Evolutionary conservation across 2,888 invertebrate species (phyloP).

Genomic region (Galerucella nymphaeae): DNA sequence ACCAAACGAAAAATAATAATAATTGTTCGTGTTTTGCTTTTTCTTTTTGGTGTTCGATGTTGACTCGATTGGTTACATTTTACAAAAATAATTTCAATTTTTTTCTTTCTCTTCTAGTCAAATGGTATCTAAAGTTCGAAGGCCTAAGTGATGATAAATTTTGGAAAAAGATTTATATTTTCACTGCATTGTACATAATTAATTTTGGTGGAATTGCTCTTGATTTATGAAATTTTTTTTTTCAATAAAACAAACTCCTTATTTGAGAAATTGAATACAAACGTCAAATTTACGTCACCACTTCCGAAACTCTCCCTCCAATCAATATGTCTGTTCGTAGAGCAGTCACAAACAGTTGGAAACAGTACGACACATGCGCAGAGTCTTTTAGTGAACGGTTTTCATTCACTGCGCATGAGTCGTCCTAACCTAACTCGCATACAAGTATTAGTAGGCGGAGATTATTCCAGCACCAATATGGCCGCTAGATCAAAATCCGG

Average conservation of each 20-base stretch:
- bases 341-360: too few species aligned
- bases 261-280: too few species aligned
- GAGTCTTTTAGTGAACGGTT: too few species aligned
- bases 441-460: too few species aligned
- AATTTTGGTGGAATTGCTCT: slow-evolving; percentile 36
- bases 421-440: too few species aligned
- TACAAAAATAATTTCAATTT: slow-evolving; percentile 34
- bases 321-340: too few species aligned
- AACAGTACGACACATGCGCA: too few species aligned
- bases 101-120: slow-evolving; percentile 55
- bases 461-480: too few species aligned
- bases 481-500: too few species aligned
- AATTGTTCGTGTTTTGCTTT: background rate
- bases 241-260: background rate
- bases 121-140: slow-evolving; percentile 48
- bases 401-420: too few species aligned
- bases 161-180: slow-evolving; percentile 44
- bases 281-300: too few species aligned
- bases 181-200: slow-evolving; percentile 46
- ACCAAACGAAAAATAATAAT: background rate
- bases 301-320: too few species aligned
- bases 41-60: slow-evolving; percentile 13
- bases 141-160: slow-evolving; percentile 46
- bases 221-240: slow-evolving; percentile 14
- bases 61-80: slow-evolving; percentile 14